phyloP scores from a whole-genome alignment of 2,888 invertebrate species.

The Digitonthophagus gazella region DNA sequence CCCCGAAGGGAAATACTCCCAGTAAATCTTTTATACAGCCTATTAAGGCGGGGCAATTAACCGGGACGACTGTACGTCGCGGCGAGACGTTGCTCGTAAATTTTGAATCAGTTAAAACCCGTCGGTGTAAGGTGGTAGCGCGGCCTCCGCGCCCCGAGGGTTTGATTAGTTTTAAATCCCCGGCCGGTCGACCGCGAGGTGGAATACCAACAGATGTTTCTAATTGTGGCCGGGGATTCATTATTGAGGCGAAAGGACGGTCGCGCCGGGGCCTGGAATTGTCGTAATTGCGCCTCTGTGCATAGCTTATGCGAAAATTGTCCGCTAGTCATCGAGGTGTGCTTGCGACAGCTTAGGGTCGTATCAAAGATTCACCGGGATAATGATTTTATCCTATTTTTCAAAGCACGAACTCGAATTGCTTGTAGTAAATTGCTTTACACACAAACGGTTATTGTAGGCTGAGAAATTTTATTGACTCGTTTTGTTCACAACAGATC shows the following conservation, averaged over 20 bases:
- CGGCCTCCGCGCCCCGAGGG: not conserved
- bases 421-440: not conserved
- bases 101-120: conserved; percentile 24
- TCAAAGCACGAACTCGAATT: not conserved
- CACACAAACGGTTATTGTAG: not conserved
- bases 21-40: conserved; percentile 25
- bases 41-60: conserved; percentile 25
- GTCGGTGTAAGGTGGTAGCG: conserved; percentile 16
- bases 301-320: not conserved
- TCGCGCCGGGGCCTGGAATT: not conserved
- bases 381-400: not conserved
- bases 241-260: not conserved
- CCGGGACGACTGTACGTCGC: conserved; percentile 21
- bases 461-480: too few species aligned
- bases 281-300: not conserved
- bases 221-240: not conserved
- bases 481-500: too few species aligned
- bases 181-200: not conserved
- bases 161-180: conserved; percentile 13
- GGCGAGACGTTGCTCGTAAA: conserved; percentile 21
- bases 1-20: conserved; percentile 18
- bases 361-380: not conserved
- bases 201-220: conserved; percentile 2
- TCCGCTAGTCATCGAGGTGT: not conserved
- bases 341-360: not conserved